A percentile compares a stretch with the other conserved stretches of the same genome.
phyloP scores from a whole-genome alignment of 1,140 invertebrate species.

The Drosophila melanica region DNA sequence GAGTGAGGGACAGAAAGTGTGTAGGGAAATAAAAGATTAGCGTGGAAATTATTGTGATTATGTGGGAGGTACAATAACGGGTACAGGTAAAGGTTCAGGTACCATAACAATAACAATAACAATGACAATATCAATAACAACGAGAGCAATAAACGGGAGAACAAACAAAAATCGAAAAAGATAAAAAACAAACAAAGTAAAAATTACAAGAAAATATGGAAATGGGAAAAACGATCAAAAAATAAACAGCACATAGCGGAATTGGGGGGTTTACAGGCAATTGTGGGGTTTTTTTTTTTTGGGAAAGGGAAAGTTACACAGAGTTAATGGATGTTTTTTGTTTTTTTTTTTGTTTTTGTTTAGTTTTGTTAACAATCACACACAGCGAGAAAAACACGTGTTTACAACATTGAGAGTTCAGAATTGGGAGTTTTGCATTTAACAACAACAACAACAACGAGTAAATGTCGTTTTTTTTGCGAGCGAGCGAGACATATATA shows the following conservation, averaged over 20 bases:
- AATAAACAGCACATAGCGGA: slow-evolving; percentile 6
- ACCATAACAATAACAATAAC: slow-evolving; percentile 5
- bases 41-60: slow-evolving; percentile 2
- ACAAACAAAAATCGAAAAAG: slow-evolving; percentile 15
- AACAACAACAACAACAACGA: slow-evolving; percentile 18
- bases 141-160: slow-evolving; percentile 36
- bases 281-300: not conserved
- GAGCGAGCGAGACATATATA: slow-evolving; percentile 6
- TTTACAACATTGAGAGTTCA: slow-evolving; percentile 52
- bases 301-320: not conserved
- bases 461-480: slow-evolving; percentile 21
- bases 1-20: slow-evolving; percentile 13
- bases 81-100: slow-evolving; percentile 5
- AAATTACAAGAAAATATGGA: slow-evolving; percentile 20
- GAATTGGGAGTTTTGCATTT: slow-evolving; percentile 28
- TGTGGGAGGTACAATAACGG: slow-evolving; percentile 1
- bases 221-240: slow-evolving; percentile 11
- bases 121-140: slow-evolving; percentile 35
- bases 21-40: slow-evolving; percentile 9
- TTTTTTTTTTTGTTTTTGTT: slow-evolving; percentile 14
- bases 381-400: slow-evolving; percentile 26
- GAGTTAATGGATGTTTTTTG: not conserved
- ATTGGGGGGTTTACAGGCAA: slow-evolving; percentile 1
- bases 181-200: slow-evolving; percentile 19
- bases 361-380: slow-evolving; percentile 22